phyloP scores from a whole-genome alignment of 2,888 invertebrate genomes.

The Hemaris fuciformis region DNA sequence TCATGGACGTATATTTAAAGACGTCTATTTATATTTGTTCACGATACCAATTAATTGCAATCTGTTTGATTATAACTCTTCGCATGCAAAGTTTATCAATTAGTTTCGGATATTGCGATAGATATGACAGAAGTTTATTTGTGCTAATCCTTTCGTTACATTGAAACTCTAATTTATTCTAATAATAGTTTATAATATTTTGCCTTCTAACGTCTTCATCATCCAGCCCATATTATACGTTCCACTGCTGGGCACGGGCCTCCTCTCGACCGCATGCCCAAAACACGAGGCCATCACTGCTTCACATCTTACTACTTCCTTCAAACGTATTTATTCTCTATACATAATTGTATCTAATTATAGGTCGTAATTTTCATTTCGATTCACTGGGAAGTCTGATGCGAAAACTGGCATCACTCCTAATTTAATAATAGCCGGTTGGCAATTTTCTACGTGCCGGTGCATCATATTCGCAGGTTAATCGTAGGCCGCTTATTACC shows the following conservation, averaged over 20 bases:
- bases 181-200: not conserved
- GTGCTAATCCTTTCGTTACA: not conserved
- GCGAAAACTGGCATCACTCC: not conserved
- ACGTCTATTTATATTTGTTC: not conserved
- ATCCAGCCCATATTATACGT: too few species aligned
- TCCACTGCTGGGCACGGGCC: too few species aligned
- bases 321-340: too few species aligned
- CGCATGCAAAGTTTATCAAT: not conserved
- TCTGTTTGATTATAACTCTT: not conserved
- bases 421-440: not conserved
- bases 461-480: conserved; percentile 56
- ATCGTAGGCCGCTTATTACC: conserved; percentile 55
- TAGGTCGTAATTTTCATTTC: not conserved
- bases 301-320: too few species aligned
- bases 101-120: not conserved
- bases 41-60: not conserved
- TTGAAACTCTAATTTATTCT: not conserved
- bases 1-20: conserved; percentile 1
- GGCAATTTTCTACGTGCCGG: conserved; percentile 51
- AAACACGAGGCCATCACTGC: too few species aligned
- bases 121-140: not conserved
- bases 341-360: not conserved
- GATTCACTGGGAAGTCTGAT: not conserved
- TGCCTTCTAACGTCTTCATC: too few species aligned
- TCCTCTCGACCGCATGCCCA: too few species aligned